These are phyloP conservation scores for Austrolebias charrua DNA, from an alignment of 2,797 vertebrate species.

Conservation along the genomic window DNA sequence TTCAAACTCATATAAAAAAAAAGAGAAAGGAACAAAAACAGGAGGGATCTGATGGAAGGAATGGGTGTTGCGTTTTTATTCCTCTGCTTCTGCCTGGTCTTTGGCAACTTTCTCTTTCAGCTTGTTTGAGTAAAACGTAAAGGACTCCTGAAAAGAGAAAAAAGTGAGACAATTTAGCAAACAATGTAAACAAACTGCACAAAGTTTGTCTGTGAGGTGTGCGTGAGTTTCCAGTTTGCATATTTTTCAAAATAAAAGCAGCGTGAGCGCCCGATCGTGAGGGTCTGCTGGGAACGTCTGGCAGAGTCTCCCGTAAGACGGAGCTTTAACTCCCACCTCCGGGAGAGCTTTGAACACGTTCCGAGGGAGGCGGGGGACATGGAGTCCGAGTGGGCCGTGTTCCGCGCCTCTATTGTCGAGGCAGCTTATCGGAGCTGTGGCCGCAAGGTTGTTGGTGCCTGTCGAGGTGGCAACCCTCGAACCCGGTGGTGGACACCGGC, in stretches of 20 bases:
- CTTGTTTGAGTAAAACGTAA: slow-evolving; percentile 84
- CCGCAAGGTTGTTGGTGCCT: too few species aligned
- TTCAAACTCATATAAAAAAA: slow-evolving; percentile 47
- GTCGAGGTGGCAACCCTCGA: too few species aligned
- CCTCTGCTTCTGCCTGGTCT: slow-evolving; percentile 30
- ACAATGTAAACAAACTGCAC: background rate
- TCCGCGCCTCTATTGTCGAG: too few species aligned
- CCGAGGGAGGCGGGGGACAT: too few species aligned
- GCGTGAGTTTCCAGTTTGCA: slow-evolving; percentile 6
- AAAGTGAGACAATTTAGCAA: slow-evolving; percentile 11
- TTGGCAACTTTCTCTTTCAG: slow-evolving; percentile 60
- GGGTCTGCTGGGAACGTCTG: too few species aligned
- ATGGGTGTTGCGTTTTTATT: slow-evolving; percentile 48
- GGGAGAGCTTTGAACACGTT: too few species aligned
- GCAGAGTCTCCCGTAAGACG: too few species aligned
- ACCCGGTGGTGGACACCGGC: too few species aligned
- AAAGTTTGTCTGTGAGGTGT: background rate
- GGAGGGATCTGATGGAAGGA: slow-evolving; percentile 12
- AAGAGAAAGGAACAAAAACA: background rate
- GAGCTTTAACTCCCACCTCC: too few species aligned
- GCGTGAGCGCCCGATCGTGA: too few species aligned
- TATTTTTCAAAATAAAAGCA: slow-evolving; percentile 29
- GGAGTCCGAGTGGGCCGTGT: too few species aligned
- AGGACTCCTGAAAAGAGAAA: slow-evolving; percentile 80
- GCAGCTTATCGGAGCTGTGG: too few species aligned